Percentiles rank a stretch among this genome's conserved stretches.
Evolutionary conservation across 1,140 invertebrate species (phyloP).

Genomic region (Triops longicaudatus): DNA sequence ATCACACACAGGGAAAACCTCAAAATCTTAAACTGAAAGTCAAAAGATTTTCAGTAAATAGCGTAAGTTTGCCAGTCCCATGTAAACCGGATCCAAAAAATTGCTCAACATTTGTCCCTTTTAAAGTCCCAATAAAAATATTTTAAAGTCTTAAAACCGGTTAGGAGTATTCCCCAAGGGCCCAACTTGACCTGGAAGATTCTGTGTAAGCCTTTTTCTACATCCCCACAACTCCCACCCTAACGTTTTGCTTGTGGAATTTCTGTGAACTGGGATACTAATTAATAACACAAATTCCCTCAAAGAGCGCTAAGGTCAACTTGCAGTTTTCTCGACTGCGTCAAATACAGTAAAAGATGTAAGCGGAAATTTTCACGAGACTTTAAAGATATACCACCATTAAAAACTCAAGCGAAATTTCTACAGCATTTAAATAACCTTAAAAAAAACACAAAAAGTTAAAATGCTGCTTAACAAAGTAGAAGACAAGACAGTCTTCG

Average conservation of each 20-base stretch:
- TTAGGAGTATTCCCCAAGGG: neutral
- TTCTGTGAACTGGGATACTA: neutral
- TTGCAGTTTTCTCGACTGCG: no score
- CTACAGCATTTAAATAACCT: no score
- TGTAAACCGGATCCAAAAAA: constrained; percentile 2
- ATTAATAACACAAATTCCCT: no score
- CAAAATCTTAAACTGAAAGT: neutral
- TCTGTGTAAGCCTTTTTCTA: neutral
- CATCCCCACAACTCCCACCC: neutral
- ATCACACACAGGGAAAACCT: neutral
- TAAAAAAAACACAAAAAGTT: no score
- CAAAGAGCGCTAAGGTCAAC: no score
- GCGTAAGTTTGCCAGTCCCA: neutral
- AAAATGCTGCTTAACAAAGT: no score
- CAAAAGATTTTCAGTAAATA: neutral
- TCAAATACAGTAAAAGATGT: no score
- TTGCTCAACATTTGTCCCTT: neutral
- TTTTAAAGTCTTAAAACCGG: neutral
- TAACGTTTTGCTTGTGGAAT: neutral
- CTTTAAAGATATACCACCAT: no score
- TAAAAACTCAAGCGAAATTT: no score
- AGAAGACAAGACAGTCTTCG: no score
- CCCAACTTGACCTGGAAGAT: neutral
- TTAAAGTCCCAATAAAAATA: neutral
- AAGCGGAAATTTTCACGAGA: no score